Base-by-base conservation (phyloP, 2,113 vertebrate species). In the Alligator sinensis region DNA sequence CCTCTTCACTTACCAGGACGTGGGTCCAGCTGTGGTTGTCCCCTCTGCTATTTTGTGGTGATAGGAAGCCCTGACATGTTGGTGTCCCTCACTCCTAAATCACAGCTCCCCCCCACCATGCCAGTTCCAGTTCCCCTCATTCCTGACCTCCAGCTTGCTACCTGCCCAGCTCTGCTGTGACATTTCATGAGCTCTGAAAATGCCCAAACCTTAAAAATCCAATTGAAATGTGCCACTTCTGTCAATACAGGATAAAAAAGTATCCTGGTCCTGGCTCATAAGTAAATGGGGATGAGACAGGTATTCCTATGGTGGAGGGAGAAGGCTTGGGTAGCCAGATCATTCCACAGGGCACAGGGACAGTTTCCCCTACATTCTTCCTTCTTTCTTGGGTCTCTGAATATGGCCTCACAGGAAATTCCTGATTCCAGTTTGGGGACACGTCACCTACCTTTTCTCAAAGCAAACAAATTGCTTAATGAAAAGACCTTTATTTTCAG, bases 401-500 rank as follows among this genome's bases (percentile, higher is more conserved):
- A 55, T 16, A 77, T 83, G 84, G 92, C 63, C 88, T 91, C 62
- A 28, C 0, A 12, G 80, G 59, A 80, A 62, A 14, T 74, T 96
- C 88, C 92, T 91, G 87, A 86, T 91, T 87, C 87, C 87, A 96
- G 92, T 89, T 28, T 19, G 75, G 86, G 81, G 79, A 66, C 85
- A 92, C 89, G 84, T 93, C 1, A 0, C 28, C 92, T 90, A 96
- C 94, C 93, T 97, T 94, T 91, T 77, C 87, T 88, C 86, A 83
- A 78, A 90, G 68, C 17, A 2, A 74, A 62, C 76, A 77, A 82
- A 76, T 0, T 93, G 82, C 72, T 80, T 62, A 16, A 61, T 93
- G 78, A 95, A 94, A 94, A 92, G 80, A 70, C 93, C 80, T 72
- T 89, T 94, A 64, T 95, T 96, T 95, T 96, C 82, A 85, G 88